phyloP scores from a whole-genome alignment of 2,113 vertebrate genomes.

The Melanerpes formicivorus region DNA sequence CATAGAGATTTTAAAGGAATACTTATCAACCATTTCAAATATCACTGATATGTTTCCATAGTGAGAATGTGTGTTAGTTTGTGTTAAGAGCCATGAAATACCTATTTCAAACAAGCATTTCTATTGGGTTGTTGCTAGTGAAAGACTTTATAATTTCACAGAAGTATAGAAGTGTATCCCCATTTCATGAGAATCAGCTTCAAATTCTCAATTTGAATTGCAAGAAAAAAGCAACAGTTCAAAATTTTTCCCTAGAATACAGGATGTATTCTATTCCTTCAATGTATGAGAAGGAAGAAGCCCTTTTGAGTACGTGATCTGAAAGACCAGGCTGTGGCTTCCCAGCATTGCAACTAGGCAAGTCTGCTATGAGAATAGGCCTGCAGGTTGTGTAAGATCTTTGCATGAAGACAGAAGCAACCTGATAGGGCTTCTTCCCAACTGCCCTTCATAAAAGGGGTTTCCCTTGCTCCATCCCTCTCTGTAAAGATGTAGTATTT shows the following conservation, averaged over 20 bases:
- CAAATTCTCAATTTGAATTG: not conserved
- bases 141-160: not conserved
- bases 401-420: not conserved
- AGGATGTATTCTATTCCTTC: not conserved
- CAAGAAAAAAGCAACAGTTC: not conserved
- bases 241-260: not conserved
- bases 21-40: not conserved
- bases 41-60: not conserved
- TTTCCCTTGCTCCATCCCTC: not conserved
- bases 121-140: not conserved
- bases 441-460: not conserved
- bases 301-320: not conserved
- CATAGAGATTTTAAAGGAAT: not conserved
- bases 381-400: not conserved
- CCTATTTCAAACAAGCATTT: not conserved
- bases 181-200: not conserved
- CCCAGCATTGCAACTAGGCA: not conserved
- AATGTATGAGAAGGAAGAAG: not conserved
- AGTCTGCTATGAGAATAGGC: not conserved
- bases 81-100: not conserved
- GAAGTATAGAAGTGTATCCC: rapidly evolving
- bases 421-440: not conserved
- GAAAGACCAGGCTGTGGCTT: not conserved
- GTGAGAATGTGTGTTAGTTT: not conserved
- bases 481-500: not conserved